Conservation (phyloP, 2,113 vertebrate species). For the Heteronetta atricapilla region DNA sequence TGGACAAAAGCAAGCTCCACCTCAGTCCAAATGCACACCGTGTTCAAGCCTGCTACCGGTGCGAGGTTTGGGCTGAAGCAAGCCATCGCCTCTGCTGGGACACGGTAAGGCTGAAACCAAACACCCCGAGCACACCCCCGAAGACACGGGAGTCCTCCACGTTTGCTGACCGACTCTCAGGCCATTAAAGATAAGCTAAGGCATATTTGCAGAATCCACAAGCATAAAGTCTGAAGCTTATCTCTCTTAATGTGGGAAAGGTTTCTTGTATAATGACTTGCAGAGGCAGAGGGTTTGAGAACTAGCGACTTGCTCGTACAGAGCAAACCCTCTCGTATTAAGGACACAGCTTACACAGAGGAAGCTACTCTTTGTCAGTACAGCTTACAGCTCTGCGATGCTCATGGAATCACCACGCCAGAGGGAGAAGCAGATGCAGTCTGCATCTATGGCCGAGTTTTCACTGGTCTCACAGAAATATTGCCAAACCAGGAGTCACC, state of each 20-base stretch:
- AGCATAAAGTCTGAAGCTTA: neutral
- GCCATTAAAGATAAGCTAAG: neutral
- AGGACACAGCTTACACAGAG: neutral
- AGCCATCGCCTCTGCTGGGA: neutral
- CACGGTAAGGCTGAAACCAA: neutral
- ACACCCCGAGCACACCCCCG: neutral
- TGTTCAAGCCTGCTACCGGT: neutral
- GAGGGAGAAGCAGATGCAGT: neutral
- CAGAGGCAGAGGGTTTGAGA: neutral
- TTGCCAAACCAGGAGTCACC: neutral
- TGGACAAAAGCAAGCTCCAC: neutral
- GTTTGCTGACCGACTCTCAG: neutral
- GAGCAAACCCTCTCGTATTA: neutral
- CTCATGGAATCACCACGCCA: neutral
- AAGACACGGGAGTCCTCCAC: neutral
- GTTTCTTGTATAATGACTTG: neutral
- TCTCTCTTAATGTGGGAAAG: neutral
- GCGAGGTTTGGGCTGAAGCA: neutral
- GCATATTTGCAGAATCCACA: neutral
- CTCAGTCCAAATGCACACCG: neutral
- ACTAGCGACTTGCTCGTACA: neutral
- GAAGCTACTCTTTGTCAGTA: neutral
- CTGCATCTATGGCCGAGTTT: neutral
- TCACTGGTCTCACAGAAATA: neutral
- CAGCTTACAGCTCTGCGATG: neutral